Conservation (phyloP, 2,797 vertebrate species). For the Sciaenops ocellatus region DNA sequence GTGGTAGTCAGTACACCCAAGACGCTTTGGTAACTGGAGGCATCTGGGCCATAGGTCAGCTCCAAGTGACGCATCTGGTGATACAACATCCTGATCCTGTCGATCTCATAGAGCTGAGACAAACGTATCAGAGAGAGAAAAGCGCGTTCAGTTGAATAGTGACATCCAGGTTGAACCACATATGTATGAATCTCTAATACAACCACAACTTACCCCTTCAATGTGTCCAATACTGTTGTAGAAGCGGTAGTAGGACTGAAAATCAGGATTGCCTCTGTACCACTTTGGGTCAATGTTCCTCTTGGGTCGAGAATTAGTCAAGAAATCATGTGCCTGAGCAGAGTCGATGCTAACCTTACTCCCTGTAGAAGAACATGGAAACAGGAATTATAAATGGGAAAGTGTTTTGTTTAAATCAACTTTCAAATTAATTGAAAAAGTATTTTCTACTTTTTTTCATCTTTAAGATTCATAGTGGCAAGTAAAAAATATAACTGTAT, state of each 20-base stretch:
- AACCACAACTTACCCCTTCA: conserved; percentile 80
- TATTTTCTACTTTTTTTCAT: neutral
- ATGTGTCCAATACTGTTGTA: conserved; percentile 86
- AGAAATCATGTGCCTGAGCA: conserved; percentile 78
- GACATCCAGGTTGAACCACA: neutral
- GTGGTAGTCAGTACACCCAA: conserved; percentile 73
- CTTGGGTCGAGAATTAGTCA: conserved; percentile 77
- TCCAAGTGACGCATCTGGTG: conserved; percentile 87
- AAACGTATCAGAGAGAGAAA: conserved; percentile 3
- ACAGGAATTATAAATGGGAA: neutral
- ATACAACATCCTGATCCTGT: conserved; percentile 84
- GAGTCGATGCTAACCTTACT: conserved; percentile 70
- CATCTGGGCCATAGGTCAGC: conserved; percentile 78
- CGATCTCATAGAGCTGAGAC: conserved; percentile 83
- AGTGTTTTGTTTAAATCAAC: no score
- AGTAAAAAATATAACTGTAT: neutral
- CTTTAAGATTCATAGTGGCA: neutral
- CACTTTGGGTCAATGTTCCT: conserved; percentile 81
- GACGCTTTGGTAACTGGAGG: conserved; percentile 79
- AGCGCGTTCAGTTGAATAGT: neutral
- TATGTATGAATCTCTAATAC: neutral
- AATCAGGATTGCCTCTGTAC: conserved; percentile 80
- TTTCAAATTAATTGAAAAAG: neutral
- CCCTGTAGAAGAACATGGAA: conserved; percentile 26
- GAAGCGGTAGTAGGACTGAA: conserved; percentile 86